A percentile compares a stretch with the other conserved stretches of the same genome.
phyloP scores from a whole-genome alignment of 1,140 invertebrate genomes.

The Ostrea edulis region DNA sequence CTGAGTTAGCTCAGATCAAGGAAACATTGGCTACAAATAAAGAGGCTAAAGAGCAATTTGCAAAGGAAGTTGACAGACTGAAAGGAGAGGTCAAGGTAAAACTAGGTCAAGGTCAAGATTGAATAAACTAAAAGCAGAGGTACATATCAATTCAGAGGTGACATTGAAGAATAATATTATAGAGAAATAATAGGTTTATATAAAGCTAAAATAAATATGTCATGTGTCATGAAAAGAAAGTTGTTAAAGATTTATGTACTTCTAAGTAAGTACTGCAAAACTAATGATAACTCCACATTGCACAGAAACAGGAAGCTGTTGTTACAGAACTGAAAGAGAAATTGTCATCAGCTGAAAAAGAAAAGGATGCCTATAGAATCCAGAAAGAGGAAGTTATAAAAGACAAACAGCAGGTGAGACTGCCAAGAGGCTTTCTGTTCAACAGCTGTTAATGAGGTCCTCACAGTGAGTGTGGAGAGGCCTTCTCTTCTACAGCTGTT shows the following conservation, averaged over 20 bases:
- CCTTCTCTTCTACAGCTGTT: too few relatives aligned
- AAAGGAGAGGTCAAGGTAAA: slow-evolving; percentile 66
- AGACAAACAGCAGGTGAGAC: slow-evolving; percentile 68
- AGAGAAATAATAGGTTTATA: too few relatives aligned
- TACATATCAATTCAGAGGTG: too few relatives aligned
- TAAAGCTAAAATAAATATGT: too few relatives aligned
- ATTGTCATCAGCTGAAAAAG: slow-evolving; percentile 63
- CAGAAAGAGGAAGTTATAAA: slow-evolving; percentile 70
- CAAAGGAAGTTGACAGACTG: slow-evolving; percentile 59
- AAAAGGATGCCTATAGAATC: slow-evolving; percentile 68
- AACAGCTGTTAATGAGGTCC: too few relatives aligned
- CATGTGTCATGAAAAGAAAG: too few relatives aligned
- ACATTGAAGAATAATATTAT: too few relatives aligned
- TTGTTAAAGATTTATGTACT: too few relatives aligned
- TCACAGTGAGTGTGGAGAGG: too few relatives aligned
- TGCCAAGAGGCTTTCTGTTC: too few relatives aligned
- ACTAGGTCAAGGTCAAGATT: background rate
- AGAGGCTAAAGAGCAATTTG: slow-evolving; percentile 75
- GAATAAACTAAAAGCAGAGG: too few relatives aligned
- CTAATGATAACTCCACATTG: background rate
- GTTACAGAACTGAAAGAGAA: slow-evolving; percentile 59
- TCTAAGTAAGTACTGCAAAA: too few relatives aligned
- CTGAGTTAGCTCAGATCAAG: slow-evolving; percentile 79
- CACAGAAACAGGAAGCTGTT: slow-evolving; percentile 60
- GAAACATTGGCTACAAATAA: slow-evolving; percentile 77